A percentile compares a stretch with the other conserved stretches of the same genome.
phyloP scores from a whole-genome alignment of 2,888 invertebrate species.

The Phaonia tiefii region DNA sequence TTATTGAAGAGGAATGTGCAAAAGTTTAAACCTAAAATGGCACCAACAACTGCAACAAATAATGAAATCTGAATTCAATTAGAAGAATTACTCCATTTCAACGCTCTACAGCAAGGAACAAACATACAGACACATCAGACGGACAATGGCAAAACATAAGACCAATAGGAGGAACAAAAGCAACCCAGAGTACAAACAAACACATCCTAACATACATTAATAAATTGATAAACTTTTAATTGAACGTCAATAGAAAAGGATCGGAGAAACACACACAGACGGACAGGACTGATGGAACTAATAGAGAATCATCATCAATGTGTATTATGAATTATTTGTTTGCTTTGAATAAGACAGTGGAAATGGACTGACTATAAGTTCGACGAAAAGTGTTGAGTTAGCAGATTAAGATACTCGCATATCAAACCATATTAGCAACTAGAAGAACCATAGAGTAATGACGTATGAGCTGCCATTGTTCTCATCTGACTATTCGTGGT shows the following conservation, averaged over 20 bases:
- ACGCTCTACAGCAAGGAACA: no score
- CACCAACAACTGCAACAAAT: conserved; percentile 8
- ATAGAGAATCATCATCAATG: neutral
- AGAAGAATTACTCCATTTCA: conserved; percentile 26
- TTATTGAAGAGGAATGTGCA: conserved; percentile 41
- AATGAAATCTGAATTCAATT: conserved; percentile 37
- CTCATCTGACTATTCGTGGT: no score
- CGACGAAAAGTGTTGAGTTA: no score
- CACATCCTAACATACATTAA: no score
- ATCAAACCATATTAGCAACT: no score
- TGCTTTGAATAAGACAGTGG: no score
- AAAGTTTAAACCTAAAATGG: conserved; percentile 38
- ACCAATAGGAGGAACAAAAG: conserved; percentile 35
- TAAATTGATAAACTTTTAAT: conserved; percentile 51
- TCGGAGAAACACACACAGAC: neutral
- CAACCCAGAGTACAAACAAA: conserved; percentile 6
- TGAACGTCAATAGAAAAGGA: conserved; percentile 28
- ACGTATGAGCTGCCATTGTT: no score
- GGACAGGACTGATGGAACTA: neutral
- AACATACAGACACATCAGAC: no score
- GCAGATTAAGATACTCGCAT: no score
- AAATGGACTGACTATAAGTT: no score
- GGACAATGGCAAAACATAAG: no score
- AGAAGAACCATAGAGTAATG: no score
- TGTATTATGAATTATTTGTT: neutral